These are phyloP conservation scores for Alligator sinensis DNA, from an alignment of 2,113 vertebrate species.

Conservation along the genomic window DNA sequence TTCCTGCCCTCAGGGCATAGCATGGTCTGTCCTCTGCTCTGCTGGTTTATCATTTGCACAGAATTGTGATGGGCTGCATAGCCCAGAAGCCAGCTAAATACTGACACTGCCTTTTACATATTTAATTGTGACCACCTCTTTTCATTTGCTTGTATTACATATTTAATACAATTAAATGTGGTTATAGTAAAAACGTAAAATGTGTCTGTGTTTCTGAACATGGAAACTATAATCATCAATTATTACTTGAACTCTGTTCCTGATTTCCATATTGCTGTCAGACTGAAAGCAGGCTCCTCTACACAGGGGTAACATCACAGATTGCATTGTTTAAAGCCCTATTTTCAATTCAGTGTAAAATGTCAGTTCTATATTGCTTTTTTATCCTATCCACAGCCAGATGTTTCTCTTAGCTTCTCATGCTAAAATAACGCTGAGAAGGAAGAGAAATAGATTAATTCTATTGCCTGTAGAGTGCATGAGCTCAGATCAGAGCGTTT, in stretches of 20 bases:
- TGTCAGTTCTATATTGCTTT: not conserved
- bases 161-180: not conserved
- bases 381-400: not conserved
- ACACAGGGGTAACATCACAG: not conserved
- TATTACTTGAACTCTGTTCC: not conserved
- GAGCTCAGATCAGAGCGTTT: not conserved
- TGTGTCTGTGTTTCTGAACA: not conserved
- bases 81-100: not conserved
- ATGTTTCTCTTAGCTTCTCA: not conserved
- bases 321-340: not conserved
- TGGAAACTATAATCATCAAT: not conserved
- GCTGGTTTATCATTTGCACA: not conserved
- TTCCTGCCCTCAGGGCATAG: not conserved
- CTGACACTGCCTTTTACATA: fast-evolving
- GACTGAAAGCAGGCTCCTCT: not conserved
- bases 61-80: not conserved
- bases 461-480: not conserved
- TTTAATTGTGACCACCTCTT: not conserved
- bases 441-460: not conserved
- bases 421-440: not conserved
- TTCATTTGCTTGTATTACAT: not conserved
- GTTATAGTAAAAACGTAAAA: not conserved
- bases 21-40: not conserved
- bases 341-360: not conserved
- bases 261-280: not conserved